Base-by-base conservation (phyloP, 2,888 invertebrate genomes). In the Andrena praecox region DNA sequence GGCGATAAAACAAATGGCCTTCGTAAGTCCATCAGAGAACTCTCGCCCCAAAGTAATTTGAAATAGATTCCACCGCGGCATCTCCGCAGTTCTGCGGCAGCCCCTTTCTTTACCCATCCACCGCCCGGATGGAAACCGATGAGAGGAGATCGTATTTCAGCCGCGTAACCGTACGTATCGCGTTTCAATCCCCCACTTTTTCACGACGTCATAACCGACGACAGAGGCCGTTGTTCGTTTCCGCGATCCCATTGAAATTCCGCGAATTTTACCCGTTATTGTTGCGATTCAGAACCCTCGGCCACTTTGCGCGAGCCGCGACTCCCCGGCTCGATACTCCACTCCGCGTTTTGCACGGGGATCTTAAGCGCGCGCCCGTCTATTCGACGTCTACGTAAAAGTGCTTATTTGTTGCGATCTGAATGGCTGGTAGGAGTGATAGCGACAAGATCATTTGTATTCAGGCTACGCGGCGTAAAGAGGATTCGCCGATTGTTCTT, bases 31-130 rank as follows among this genome's bases (percentile, higher is more conserved):
- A 85, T 79, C 87, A 73, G 64, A 27, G 73, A 80, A 82, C 69
- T 86, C 80, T 82, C 76, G 64, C 27, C 73, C 64, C 56, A 27
- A 64, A 85, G 75, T 85, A 86, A 86, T 85, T 82, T 72, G 79
- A 82, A 87, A 87, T 82, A 77, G 85, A 86, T 80, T 77, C 76
- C 68, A 12, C 27, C n/a, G 33, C 52, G 73, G 7, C 16, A n/a
- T 60, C 62, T 24, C 62, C 3, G 48, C 29, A 52, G 68, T 50
- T 77, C 82, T 33, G 66, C 66, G 20, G 77, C 63, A 59, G 20
- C 71, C 62, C 77, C 68, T 76, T 85, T 54, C 80, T 68, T 76
- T 85, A 56, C 76, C 59, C 59, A 56, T 50, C 63, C 54, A 29
- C 35, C 54, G 52, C 63, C 50, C 16, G 64, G 64, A 76, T 77